Percentiles rank a stretch among this genome's conserved stretches.
phyloP scores from a whole-genome alignment of 2,113 vertebrate species.

The Xyrauchen texanus region DNA sequence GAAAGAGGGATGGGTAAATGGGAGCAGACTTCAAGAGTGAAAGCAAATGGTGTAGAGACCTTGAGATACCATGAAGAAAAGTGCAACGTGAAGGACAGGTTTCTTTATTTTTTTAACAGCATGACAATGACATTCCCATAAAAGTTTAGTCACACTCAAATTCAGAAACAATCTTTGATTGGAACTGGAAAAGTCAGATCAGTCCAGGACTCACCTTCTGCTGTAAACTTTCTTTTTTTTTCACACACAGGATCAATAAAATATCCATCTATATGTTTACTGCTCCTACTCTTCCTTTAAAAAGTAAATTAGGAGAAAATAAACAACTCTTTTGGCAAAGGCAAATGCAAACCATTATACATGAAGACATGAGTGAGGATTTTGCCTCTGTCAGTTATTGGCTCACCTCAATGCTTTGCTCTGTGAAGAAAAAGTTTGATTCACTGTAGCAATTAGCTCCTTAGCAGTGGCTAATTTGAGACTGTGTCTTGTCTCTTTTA shows the following conservation, averaged over 20 bases:
- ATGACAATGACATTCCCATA: no score
- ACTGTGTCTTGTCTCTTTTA: slow-evolving; percentile 16
- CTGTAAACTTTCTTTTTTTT: neutral
- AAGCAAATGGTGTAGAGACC: neutral
- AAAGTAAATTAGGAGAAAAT: neutral
- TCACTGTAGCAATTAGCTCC: slow-evolving; percentile 23
- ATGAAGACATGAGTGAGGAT: slow-evolving; percentile 5
- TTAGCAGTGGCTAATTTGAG: slow-evolving; percentile 5
- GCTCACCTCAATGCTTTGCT: neutral
- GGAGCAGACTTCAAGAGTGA: neutral
- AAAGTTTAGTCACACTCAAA: no score
- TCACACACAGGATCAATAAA: no score
- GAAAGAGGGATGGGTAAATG: neutral
- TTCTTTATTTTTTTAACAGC: neutral
- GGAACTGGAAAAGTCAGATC: no score
- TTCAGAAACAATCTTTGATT: no score
- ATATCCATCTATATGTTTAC: no score
- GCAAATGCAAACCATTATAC: neutral
- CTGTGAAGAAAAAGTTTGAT: neutral
- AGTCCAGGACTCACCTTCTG: neutral
- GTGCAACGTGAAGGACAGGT: neutral
- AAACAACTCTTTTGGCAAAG: neutral
- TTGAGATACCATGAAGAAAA: neutral
- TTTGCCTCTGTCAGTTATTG: slow-evolving; percentile 8
- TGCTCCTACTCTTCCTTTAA: no score